Evolutionary conservation across 2,113 vertebrate species (phyloP).

Genomic region (Mus spicilegus): DNA sequence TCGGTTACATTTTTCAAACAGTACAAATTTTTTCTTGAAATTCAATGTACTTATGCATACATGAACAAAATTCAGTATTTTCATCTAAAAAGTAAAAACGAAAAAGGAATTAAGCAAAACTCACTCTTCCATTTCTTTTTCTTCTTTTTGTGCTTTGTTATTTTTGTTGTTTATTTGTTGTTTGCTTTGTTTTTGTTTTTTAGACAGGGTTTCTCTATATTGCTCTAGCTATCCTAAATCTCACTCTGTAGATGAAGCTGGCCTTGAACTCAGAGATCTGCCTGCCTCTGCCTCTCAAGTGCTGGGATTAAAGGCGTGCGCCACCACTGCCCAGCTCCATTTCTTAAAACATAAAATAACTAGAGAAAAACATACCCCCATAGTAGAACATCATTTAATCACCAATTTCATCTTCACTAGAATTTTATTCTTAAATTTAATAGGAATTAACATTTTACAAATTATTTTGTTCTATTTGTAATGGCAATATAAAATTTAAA

Average conservation of each 20-base stretch:
- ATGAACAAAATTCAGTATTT: neutral
- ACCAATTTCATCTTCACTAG: slow-evolving; percentile 23
- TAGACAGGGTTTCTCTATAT: neutral
- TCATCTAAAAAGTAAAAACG: slow-evolving; percentile 32
- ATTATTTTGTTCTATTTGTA: slow-evolving; percentile 24
- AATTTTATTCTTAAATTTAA: slow-evolving; percentile 38
- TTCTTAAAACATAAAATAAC: slow-evolving; percentile 27
- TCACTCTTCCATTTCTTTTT: neutral
- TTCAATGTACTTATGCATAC: neutral
- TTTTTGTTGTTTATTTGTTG: neutral
- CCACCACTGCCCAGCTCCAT: neutral
- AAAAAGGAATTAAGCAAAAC: neutral
- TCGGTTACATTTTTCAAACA: slow-evolving; percentile 2
- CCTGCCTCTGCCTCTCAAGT: neutral
- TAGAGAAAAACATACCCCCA: neutral
- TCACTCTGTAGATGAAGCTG: neutral
- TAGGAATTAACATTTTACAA: neutral
- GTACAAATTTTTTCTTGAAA: neutral
- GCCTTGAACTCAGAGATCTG: neutral
- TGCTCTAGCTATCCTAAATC: neutral
- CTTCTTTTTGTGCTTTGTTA: neutral
- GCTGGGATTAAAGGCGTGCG: neutral
- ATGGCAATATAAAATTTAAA: slow-evolving; percentile 7
- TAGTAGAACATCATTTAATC: neutral
- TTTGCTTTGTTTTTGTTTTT: neutral